These are phyloP conservation scores for Triplophysa bombifrons DNA, from an alignment of 2,797 vertebrate species.

Conservation along the genomic window DNA sequence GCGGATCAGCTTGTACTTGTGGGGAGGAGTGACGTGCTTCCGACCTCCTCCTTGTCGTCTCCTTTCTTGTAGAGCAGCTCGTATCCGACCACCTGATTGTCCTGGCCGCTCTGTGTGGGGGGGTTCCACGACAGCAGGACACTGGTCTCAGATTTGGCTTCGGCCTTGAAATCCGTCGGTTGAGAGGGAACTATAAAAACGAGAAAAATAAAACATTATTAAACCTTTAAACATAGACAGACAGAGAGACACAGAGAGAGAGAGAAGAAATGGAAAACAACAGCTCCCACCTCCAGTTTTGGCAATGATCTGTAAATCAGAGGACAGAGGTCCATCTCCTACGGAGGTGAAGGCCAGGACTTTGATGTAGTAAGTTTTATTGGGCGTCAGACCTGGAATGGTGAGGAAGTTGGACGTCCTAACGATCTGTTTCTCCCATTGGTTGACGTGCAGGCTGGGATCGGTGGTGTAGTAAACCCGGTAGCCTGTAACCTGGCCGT, in stretches of 20 bases:
- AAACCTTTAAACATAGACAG: background rate
- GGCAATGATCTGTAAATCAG: conserved; percentile 96
- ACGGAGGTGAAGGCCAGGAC: conserved; percentile 97
- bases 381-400: conserved; percentile 91
- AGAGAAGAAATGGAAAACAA: background rate
- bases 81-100: conserved; percentile 93
- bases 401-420: conserved; percentile 92
- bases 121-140: conserved; percentile 95
- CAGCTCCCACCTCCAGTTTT: conserved; percentile 91
- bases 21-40: background rate
- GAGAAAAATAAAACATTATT: background rate
- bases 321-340: conserved; percentile 94
- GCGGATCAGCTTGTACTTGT: background rate
- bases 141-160: conserved; percentile 97
- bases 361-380: conserved; percentile 96
- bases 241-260: background rate
- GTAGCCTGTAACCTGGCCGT: conserved; percentile 97
- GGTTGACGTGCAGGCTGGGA: conserved; percentile 87
- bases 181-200: conserved; percentile 86
- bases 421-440: conserved; percentile 97
- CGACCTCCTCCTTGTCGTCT: conserved; percentile 94
- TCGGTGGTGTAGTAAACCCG: conserved; percentile 96
- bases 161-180: conserved; percentile 93
- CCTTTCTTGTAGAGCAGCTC: conserved; percentile 95
- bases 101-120: conserved; percentile 84